Base-by-base conservation (phyloP, 2,888 invertebrate species). In the Tiphia femorata region DNA sequence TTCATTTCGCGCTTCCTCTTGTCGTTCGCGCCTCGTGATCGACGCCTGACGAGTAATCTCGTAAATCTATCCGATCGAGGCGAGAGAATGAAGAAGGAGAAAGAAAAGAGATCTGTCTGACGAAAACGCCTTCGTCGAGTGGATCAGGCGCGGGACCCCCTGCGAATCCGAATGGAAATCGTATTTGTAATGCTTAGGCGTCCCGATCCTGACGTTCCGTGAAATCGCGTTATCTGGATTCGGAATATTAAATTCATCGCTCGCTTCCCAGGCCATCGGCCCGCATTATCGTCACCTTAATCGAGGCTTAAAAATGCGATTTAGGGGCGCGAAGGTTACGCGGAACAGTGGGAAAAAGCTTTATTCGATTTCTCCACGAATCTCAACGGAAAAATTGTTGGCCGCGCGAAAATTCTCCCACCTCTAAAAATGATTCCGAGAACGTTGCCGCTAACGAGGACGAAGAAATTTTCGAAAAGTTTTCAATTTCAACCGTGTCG, bases 221-320 rank as follows among this genome's bases (percentile, higher is more conserved):
- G 68, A 80, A 82, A 82, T 82, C 78, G 73, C 64, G 70, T 82
- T 81, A 82, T 67, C 66, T 62, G 62, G 73, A 72, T 72, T 70
- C 64, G 49, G 76, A 78, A 79, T 79, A 80, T 80, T 77, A 75
- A 80, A 82, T 81, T 81, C 71, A 70, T 73, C 71, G 49, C 57
- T 23, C 29, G 29, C 53, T 49, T 60, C 48, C 43, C 61, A 44
- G 56, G 50, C 64, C 59, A 65, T 66, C 64, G 54, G 44, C 27
- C 37, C 62, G 61, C 49, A 58, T 71, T 57, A 64, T 52, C 59
- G 55, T 72, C 72, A 61, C 51, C 58, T 33, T 42, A 42, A 58
- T 72, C 67, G 70, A 55, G 51, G 53, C 55, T 58, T 60, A 53
- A 72, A 57, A 67, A 59, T 47, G 42, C 20, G 62, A 69, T 66